Evolutionary conservation across 2,888 invertebrate species (phyloP).

Genomic region (Harmothoe impar): DNA sequence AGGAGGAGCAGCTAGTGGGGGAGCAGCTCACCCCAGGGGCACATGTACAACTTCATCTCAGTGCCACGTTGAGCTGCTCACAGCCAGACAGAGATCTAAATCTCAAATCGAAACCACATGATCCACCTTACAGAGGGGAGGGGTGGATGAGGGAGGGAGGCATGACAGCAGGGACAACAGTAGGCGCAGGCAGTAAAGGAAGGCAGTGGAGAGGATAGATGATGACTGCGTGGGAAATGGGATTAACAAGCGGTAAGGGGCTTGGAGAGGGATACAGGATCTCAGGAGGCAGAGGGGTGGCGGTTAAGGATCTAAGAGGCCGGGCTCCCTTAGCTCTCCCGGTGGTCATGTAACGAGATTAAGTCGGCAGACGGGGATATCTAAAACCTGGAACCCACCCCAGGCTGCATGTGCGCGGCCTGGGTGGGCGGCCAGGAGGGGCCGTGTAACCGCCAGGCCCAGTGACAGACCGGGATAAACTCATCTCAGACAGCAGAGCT

Average conservation of each 20-base stretch:
- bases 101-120: conserved; percentile 53
- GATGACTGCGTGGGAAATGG: conserved; percentile 39
- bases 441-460: neutral
- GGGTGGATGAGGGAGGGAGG: neutral
- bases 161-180: neutral
- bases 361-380: neutral
- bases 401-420: neutral
- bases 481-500: neutral
- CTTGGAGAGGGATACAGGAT: neutral
- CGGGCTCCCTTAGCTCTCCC: neutral
- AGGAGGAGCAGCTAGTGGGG: neutral
- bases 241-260: conserved; percentile 23
- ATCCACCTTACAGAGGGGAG: neutral
- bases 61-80: conserved; percentile 30
- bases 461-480: conserved; percentile 25
- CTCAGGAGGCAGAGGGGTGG: neutral
- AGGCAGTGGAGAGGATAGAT: neutral
- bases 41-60: neutral
- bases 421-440: neutral
- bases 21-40: neutral
- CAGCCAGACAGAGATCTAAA: neutral
- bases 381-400: neutral
- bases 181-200: neutral
- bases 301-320: neutral
- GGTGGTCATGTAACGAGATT: conserved; percentile 23